Evolutionary conservation across 2,797 vertebrate genomes (phyloP), one percentile per base, ranked within the genome.

Genomic region (Buceros bicornis): DNA sequence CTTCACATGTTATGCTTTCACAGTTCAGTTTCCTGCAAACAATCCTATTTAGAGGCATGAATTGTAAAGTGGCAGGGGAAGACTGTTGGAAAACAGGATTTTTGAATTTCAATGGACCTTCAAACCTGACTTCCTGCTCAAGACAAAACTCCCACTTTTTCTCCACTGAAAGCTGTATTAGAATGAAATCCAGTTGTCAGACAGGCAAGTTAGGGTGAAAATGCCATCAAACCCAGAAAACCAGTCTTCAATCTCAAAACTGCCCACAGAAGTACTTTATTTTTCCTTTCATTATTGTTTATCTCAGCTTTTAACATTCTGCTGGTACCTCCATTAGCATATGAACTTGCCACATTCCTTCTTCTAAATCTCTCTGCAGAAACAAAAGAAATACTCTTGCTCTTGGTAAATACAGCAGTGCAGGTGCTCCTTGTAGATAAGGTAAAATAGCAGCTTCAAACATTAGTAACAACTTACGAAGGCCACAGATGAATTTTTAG

Each of bases 391-490:
- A 84, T 88, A 73, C 25, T 89, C 43, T 66, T 87, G 48, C 45
- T 84, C 56, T 71, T 54, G 35, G 28, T 83, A 92, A 93, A 93
- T 76, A 54, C 8, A 82, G 35, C 20, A 64, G 61, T 62, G 64
- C 95, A 95, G 86, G 94, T 94, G 91, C 87, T 92, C 51, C 51
- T 74, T 88, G 56, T 29, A 97, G 93, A 96, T 94, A 97, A 93
- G 76, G 79, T 67, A 77, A 89, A 90, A 95, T 91, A 83, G 42
- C 67, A 86, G 84, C 58, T 83, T 88, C 86, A 96, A 83, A 83
- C 22, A 67, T 82, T 67, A 80, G 33, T 74, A 85, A 87, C 29
- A 82, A 93, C 48, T 93, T 90, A 31, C 18, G 47, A 93, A 87
- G 31, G 31, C 42, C 56, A 37, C 2, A 2, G 53, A 28, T 90